Evolutionary conservation across 2,888 invertebrate genomes (phyloP), one percentile per base, ranked within the genome.

Genomic region (Drosophila kuntzei): DNA sequence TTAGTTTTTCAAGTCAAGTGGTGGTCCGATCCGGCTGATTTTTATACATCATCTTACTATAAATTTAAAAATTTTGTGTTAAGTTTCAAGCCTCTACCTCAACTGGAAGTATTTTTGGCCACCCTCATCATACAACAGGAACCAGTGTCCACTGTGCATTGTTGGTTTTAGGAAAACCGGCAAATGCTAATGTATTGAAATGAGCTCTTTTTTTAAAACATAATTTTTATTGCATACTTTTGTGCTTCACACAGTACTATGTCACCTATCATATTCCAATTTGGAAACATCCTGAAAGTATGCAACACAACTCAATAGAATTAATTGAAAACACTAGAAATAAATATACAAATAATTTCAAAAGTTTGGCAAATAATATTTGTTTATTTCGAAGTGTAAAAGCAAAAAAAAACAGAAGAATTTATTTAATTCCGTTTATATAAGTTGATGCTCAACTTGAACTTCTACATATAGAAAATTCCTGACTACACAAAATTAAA

Each of bases 401-500:
- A 32, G 20, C 18, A 11, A 12, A 44, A 9, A 8, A 46, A 39
- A 16, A 34, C 4, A 11, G 51, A 43, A 27, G 3, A 34, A 43
- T 14, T 50, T 43, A 50, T 27, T 44, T 14, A 25, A 14, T 51
- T 36, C 32, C 20, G 7, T 27, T 29, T 43, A 37, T 36, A 2
- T 36, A 34, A 25, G 14, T 43, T 51, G 12, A 11, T 51, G 18
- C 20, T 9, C 46, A n/a, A 14, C 18, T 47, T 41, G 20, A 20
- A 16, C 16, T 16, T n/a, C 7, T 36, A 14, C 50, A 27, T 12
- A 27, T 37, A 46, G 14, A 11, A 37, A 57, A 27, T 57, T 46
- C 18, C n/a, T 34, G 14, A 32, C 20, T n/a, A 36, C 55, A 41
- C 34, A 60, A 41, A 60, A 44, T 46, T 53, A 60, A 53, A 60